These are phyloP conservation scores for Colletes gigas DNA, from an alignment of 1,140 invertebrate genomes.

Conservation along the genomic window DNA sequence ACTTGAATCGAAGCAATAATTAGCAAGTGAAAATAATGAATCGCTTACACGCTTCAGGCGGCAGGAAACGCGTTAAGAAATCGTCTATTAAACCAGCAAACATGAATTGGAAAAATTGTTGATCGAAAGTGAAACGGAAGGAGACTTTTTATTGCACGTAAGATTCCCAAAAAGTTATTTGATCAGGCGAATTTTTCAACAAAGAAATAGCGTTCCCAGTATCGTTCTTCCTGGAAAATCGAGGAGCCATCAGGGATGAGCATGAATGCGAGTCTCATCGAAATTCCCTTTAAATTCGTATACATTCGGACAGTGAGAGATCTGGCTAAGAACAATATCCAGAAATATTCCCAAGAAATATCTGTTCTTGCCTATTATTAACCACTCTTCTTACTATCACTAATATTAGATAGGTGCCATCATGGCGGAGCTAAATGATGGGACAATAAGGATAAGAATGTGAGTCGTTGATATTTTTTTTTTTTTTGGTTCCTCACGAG, in stretches of 20 bases:
- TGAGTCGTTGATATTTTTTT: too few species aligned
- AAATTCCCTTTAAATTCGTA: neutral
- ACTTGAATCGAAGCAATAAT: too few species aligned
- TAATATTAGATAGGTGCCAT: conserved; percentile 7
- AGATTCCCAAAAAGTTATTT: neutral
- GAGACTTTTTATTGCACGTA: neutral
- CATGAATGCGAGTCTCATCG: neutral
- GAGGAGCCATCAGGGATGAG: neutral
- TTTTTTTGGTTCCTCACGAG: too few species aligned
- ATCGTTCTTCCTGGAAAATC: neutral
- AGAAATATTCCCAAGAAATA: neutral
- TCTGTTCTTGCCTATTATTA: conserved; percentile 26
- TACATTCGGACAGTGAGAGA: neutral
- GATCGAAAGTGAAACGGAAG: neutral
- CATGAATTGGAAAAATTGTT: neutral
- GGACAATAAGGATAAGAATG: too few species aligned
- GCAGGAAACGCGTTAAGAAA: neutral
- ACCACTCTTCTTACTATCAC: neutral
- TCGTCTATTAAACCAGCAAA: neutral
- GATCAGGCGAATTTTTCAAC: neutral
- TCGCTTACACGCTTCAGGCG: neutral
- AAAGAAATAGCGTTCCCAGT: neutral
- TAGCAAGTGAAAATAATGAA: neutral
- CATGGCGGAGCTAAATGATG: neutral
- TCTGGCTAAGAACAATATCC: conserved; percentile 12